Conservation (phyloP, 1,140 invertebrate genomes). For the Ceratina australensis region DNA sequence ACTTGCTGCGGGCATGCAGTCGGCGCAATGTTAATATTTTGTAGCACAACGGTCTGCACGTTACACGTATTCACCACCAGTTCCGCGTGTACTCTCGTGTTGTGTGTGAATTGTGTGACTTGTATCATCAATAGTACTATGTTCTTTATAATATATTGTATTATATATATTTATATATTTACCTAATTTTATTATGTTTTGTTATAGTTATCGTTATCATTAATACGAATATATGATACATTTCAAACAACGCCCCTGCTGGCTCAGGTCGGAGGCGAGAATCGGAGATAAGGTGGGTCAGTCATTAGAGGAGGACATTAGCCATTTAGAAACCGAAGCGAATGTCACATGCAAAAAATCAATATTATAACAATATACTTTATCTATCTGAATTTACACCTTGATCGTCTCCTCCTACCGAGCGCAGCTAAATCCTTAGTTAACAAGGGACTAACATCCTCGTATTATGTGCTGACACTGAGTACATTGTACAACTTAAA, state of each 20-base stretch:
- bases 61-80: conserved; percentile 60
- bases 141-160: conserved; percentile 64
- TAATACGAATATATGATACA: conserved; percentile 80
- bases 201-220: conserved; percentile 73
- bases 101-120: conserved; percentile 56
- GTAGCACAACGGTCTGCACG: conserved; percentile 62
- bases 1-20: conserved; percentile 63
- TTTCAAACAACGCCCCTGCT: conserved; percentile 78
- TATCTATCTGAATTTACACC: conserved; percentile 63
- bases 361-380: conserved; percentile 59
- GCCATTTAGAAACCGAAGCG: conserved; percentile 51
- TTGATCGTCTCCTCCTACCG: conserved; percentile 73
- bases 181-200: conserved; percentile 78
- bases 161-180: conserved; percentile 68
- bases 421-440: conserved; percentile 73
- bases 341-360: conserved; percentile 64
- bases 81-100: conserved; percentile 41
- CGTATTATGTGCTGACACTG: conserved; percentile 78
- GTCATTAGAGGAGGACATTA: conserved; percentile 50
- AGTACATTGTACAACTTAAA: conserved; percentile 77
- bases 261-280: conserved; percentile 69
- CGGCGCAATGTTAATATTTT: conserved; percentile 63
- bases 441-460: conserved; percentile 77
- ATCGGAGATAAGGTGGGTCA: conserved; percentile 66
- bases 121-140: conserved; percentile 69